Base-by-base conservation (phyloP, 2,797 vertebrate genomes). In the Hippoglossus hippoglossus region DNA sequence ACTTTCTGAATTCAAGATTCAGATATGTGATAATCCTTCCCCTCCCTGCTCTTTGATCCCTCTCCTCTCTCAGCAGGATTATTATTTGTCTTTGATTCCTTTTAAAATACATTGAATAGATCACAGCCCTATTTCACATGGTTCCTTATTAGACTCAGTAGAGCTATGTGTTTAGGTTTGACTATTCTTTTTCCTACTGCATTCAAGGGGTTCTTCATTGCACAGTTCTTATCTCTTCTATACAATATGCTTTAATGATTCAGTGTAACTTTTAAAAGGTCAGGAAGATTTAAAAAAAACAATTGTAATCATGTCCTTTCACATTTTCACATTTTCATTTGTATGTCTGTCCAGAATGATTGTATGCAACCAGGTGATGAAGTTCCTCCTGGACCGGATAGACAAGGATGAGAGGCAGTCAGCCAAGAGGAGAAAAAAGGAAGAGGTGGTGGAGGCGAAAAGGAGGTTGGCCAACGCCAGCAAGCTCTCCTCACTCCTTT, bases 321-420 rank as follows among this genome's bases (percentile, higher is more conserved):
- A 13, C 7, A 5, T 7, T n/a, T 5, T 5, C n/a, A 39, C 10
- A 11, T 10, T 36, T 59, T 7, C 21, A 49, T 19, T 26, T 58
- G 2, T 62, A 11, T 73, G 6, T 86, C 73, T 85, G 63, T 84
- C 55, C 91, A 99, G 98, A 92, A 98, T 98, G 97, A 98, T 99
- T 64, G 97, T 97, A 47, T 99, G 98, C 93, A 99, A 98, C 94
- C 98, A 99, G 93, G 98, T 99, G 89, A 98, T 99, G 97, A 99
- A 99, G 91, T 99, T 94, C 77, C 96, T 99, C 90, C 94, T 99
- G 89, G 98, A 99, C 95, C 97, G 97, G 90, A 99, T 99, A 89
- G 98, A 99, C 93, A 97, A 97, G 90, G 97, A 98, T 76, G 98
- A 99, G 87, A 95, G 96, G 74, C 97, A 98, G 91, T 96, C 95